phyloP scores from a whole-genome alignment of 1,140 invertebrate species.

The Meloidogyne exigua region DNA sequence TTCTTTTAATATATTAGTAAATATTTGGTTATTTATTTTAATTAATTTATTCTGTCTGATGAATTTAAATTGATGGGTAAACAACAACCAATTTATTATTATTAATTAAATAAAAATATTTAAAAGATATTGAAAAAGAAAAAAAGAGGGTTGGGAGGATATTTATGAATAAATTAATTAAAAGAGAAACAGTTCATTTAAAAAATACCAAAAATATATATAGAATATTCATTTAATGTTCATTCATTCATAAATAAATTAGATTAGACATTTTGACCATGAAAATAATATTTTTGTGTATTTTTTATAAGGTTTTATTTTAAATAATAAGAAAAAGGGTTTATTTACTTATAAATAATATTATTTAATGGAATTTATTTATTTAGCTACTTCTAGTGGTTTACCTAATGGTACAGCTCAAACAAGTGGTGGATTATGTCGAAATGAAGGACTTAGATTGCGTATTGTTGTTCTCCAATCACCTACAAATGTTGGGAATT shows the following conservation, averaged over 20 bases:
- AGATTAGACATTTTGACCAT: constrained; percentile 3
- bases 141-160: no score
- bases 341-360: no score
- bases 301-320: no score
- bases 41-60: not conserved
- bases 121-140: no score
- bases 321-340: no score
- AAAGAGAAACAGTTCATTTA: constrained; percentile 11
- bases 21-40: no score
- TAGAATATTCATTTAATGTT: not conserved
- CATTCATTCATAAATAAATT: constrained; percentile 4
- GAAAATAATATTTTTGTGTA: no score
- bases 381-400: constrained; percentile 24
- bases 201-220: not conserved
- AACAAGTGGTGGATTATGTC: constrained; percentile 22
- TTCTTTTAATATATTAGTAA: no score
- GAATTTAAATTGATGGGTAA: not conserved
- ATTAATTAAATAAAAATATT: no score
- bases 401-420: constrained; percentile 7
- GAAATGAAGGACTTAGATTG: constrained; percentile 15
- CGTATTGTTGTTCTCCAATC: constrained; percentile 16
- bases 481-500: not conserved
- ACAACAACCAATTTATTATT: not conserved
- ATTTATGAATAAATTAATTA: constrained; percentile 4
- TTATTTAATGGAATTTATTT: not conserved